These are phyloP conservation scores for Hepsetus odoe DNA, from an alignment of 2,113 vertebrate genomes.

Conservation along the genomic window DNA sequence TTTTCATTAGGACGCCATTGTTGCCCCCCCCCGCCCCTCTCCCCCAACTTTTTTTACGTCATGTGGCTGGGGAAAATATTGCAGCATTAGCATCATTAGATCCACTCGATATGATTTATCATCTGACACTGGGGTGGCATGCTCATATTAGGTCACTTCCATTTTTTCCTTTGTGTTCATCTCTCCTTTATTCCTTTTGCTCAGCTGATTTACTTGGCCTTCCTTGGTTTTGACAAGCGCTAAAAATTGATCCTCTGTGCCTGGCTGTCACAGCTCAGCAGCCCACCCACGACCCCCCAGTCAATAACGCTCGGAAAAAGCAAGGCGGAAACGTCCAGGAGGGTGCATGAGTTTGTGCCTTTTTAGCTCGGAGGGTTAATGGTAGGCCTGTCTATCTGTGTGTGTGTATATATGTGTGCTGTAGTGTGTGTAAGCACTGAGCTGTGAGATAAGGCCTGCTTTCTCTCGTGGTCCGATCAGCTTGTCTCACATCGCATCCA, in stretches of 20 bases:
- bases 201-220: slow-evolving; percentile 47
- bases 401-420: slow-evolving; percentile 16
- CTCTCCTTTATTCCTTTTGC: slow-evolving; percentile 14
- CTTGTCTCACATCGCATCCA: slow-evolving; percentile 29
- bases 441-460: slow-evolving; percentile 42
- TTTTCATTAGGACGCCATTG: slow-evolving; percentile 57
- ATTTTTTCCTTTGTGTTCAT: slow-evolving; percentile 24
- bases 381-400: slow-evolving; percentile 11
- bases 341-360: slow-evolving; percentile 20
- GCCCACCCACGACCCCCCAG: slow-evolving; percentile 34
- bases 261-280: slow-evolving; percentile 45
- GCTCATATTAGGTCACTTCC: slow-evolving; percentile 51
- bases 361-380: slow-evolving; percentile 1
- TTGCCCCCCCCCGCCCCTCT: not conserved
- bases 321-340: not conserved
- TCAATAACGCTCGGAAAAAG: slow-evolving; percentile 48
- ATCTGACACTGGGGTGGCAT: slow-evolving; percentile 26
- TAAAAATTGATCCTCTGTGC: slow-evolving; percentile 50
- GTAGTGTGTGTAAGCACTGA: not conserved
- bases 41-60: not conserved
- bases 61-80: slow-evolving; percentile 17
- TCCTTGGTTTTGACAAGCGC: slow-evolving; percentile 49
- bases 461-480: slow-evolving; percentile 28
- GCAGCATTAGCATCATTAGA: slow-evolving; percentile 35
- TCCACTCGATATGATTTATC: slow-evolving; percentile 39